Conservation (phyloP, 2,888 invertebrate species). For the Heliconius charithonia region DNA sequence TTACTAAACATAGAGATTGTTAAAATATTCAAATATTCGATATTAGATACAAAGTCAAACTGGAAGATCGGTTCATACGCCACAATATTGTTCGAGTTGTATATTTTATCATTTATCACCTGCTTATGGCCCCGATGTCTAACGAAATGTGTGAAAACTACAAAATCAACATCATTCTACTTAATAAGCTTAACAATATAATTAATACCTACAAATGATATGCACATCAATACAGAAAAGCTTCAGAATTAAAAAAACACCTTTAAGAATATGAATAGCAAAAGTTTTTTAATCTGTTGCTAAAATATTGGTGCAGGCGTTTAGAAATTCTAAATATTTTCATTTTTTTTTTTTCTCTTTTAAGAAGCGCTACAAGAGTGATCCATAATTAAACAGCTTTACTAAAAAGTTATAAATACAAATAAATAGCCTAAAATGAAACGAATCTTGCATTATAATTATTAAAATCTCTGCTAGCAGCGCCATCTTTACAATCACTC, state of each 20-base stretch:
- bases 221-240: constrained; percentile 31
- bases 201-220: constrained; percentile 41
- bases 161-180: constrained; percentile 32
- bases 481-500: constrained; percentile 15
- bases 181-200: constrained; percentile 34
- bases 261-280: constrained; percentile 25
- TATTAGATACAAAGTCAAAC: constrained; percentile 7
- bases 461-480: background rate
- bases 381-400: background rate
- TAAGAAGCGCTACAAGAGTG: constrained; percentile 11
- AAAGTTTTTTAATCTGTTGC: constrained; percentile 15
- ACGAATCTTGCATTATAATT: background rate
- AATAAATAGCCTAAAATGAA: background rate
- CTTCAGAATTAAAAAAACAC: constrained; percentile 13
- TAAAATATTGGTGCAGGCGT: constrained; percentile 21
- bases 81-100: constrained; percentile 11
- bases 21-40: constrained; percentile 11
- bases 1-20: constrained; percentile 3
- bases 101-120: constrained; percentile 55
- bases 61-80: background rate
- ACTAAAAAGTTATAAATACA: background rate
- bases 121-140: constrained; percentile 66
- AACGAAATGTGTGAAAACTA: constrained; percentile 55
- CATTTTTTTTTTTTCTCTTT: background rate
- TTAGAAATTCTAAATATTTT: background rate